Percentiles rank a stretch among this genome's conserved stretches.
These are phyloP conservation scores for Umimayanthus kanabou DNA, from an alignment of 92 coral and sea anemone genomes.

Conservation along the genomic window DNA sequence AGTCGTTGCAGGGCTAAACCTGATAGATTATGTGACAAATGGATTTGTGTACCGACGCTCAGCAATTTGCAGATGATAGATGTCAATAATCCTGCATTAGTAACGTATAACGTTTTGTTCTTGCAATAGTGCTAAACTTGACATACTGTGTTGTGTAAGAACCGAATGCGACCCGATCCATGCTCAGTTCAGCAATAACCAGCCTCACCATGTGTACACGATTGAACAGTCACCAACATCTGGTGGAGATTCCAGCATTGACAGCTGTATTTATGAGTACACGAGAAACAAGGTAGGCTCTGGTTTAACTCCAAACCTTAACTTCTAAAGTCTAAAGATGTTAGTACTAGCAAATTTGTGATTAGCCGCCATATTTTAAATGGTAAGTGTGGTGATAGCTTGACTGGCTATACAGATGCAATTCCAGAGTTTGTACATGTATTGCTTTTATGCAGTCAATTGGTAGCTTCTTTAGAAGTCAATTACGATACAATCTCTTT, in stretches of 20 bases:
- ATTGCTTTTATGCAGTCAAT: no score
- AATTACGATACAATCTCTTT: no score
- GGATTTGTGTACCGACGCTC: background rate
- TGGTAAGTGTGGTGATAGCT: no score
- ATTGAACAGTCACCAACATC: slow-evolving; percentile 79
- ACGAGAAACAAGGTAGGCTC: slow-evolving; percentile 75
- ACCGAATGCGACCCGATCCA: slow-evolving; percentile 92
- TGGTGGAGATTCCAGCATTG: slow-evolving; percentile 79
- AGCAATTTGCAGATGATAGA: background rate
- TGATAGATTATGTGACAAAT: background rate
- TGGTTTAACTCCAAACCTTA: background rate
- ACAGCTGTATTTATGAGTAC: slow-evolving; percentile 91
- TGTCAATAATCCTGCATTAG: background rate
- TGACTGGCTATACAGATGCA: no score
- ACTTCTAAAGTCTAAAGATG: no score
- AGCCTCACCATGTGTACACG: slow-evolving; percentile 87
- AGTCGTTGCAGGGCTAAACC: background rate
- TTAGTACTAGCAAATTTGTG: no score
- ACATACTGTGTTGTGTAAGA: slow-evolving; percentile 78
- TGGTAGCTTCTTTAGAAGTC: no score
- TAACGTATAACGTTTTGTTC: background rate
- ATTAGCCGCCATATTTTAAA: no score
- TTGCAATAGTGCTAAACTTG: slow-evolving; percentile 70
- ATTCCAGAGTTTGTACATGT: no score
- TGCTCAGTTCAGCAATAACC: slow-evolving; percentile 80